These are phyloP conservation scores for Mesembrinibis cayennensis DNA, from an alignment of 2,113 vertebrate genomes.

Conservation along the genomic window DNA sequence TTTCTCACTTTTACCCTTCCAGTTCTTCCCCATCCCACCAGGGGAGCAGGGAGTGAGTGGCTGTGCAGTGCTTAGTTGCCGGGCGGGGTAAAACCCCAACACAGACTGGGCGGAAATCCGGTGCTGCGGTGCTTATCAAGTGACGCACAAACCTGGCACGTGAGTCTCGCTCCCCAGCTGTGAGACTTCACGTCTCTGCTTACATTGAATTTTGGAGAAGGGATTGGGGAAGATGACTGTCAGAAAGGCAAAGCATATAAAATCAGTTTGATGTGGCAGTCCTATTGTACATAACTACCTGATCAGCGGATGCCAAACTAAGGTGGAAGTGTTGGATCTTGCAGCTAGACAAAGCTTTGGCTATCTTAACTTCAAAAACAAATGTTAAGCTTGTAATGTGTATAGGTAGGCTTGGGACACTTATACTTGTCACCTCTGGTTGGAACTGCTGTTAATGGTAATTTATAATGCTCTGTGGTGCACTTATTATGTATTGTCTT, in stretches of 20 bases:
- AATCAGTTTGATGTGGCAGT: neutral
- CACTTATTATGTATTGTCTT: neutral
- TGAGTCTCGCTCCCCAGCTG: neutral
- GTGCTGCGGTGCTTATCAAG: neutral
- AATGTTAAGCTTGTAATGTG: neutral
- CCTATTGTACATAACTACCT: neutral
- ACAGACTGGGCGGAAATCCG: fast-evolving
- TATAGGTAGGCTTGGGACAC: neutral
- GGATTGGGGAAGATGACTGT: too few species aligned
- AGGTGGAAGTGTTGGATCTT: neutral
- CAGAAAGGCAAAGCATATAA: neutral
- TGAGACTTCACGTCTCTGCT: neutral
- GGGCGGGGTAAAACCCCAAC: neutral
- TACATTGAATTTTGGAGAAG: neutral
- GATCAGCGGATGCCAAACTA: neutral
- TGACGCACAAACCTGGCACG: neutral
- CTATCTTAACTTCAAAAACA: neutral
- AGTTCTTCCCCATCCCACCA: neutral
- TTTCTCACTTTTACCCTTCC: neutral
- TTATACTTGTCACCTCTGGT: neutral
- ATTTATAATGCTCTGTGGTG: neutral
- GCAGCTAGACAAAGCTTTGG: neutral
- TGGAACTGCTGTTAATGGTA: neutral
- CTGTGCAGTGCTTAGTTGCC: neutral
- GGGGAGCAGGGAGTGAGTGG: too few species aligned